phyloP scores from a whole-genome alignment of 1,140 invertebrate species.

The Brachionus asplanchnoidis region DNA sequence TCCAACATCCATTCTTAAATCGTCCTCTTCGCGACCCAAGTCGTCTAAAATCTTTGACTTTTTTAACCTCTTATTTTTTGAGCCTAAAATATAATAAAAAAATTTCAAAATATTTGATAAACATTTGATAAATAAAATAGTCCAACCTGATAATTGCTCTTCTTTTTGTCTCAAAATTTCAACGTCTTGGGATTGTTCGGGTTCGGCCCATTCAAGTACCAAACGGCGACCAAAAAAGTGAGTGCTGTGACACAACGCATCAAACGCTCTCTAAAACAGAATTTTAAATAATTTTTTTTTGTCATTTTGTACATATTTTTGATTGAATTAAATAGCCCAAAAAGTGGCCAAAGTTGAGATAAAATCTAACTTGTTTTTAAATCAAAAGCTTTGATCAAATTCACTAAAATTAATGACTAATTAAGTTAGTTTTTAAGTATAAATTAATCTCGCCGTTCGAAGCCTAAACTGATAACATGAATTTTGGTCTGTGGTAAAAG shows the following conservation, averaged over 20 bases:
- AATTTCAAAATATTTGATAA: neutral
- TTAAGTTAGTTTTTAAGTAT: too few species aligned
- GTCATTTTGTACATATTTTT: too few species aligned
- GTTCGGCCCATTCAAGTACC: conserved; percentile 89
- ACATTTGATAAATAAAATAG: neutral
- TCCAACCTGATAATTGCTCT: conserved; percentile 15
- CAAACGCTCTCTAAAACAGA: conserved; percentile 65
- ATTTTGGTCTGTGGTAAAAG: too few species aligned
- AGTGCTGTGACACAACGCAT: conserved; percentile 84
- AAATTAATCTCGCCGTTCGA: too few species aligned
- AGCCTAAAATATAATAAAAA: neutral
- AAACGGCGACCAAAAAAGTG: conserved; percentile 91
- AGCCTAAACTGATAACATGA: too few species aligned
- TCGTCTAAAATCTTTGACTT: conserved; percentile 38
- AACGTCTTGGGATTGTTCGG: conserved; percentile 52
- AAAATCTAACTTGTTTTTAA: too few species aligned
- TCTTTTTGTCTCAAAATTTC: conserved; percentile 37
- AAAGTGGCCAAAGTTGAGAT: too few species aligned
- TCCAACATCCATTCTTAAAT: conserved; percentile 14
- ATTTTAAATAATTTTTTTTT: too few species aligned
- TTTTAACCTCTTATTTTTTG: conserved; percentile 9
- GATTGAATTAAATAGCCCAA: too few species aligned
- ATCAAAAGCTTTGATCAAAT: too few species aligned
- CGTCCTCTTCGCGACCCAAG: conserved; percentile 8
- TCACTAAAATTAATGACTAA: too few species aligned